A percentile compares a stretch with the other conserved stretches of the same genome.
Evolutionary conservation across 2,113 vertebrate genomes (phyloP).

Genomic region (Corythaeola cristata): DNA sequence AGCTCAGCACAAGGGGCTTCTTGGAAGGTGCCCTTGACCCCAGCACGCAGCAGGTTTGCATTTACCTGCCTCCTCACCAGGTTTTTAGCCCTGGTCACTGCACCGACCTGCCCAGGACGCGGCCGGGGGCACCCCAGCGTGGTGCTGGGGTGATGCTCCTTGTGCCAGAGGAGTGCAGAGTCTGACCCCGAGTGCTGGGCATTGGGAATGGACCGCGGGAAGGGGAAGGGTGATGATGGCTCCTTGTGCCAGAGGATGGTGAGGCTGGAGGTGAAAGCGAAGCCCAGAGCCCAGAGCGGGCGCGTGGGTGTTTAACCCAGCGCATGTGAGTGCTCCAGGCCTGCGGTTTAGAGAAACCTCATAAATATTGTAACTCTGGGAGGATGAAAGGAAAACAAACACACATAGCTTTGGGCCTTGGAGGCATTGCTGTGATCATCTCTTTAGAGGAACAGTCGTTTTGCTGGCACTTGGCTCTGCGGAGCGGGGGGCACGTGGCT

Average conservation of each 20-base stretch:
- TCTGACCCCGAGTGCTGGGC: not conserved
- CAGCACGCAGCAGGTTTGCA: not conserved
- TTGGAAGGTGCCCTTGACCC: not conserved
- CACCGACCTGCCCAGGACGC: not conserved
- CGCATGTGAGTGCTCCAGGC: not conserved
- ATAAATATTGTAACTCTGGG: not conserved
- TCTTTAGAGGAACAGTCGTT: not conserved
- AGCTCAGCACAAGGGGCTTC: not conserved
- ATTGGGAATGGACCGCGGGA: accelerated
- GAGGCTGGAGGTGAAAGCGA: not conserved
- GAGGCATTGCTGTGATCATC: not conserved
- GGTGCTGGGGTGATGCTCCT: not conserved
- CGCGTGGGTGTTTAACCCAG: not conserved
- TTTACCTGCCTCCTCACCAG: not conserved
- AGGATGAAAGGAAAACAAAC: conserved; percentile 6
- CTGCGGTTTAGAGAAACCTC: not conserved
- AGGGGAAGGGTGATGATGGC: too few species aligned
- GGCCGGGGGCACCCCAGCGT: accelerated
- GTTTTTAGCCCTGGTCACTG: not conserved
- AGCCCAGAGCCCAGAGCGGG: not conserved
- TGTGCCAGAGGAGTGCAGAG: not conserved
- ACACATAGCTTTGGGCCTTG: not conserved
- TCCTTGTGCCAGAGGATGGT: too few species aligned
- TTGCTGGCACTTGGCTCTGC: not conserved
- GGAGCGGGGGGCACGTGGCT: not conserved